Evolutionary conservation across 2,113 vertebrate genomes (phyloP).

Genomic region (Astur gentilis): DNA sequence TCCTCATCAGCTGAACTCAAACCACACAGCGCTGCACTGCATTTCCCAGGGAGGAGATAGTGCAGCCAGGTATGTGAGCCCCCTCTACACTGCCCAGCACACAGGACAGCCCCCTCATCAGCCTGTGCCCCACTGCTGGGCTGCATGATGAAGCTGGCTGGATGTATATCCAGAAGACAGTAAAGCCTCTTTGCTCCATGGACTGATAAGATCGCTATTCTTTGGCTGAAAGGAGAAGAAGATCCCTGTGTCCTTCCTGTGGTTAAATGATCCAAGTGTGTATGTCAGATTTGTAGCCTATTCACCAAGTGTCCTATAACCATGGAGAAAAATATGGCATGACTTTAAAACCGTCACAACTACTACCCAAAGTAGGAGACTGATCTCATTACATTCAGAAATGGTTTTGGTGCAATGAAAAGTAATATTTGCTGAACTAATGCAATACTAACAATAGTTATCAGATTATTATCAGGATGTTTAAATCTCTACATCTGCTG

Average conservation of each 20-base stretch:
- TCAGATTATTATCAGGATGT: neutral
- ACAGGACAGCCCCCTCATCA: neutral
- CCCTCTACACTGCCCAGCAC: neutral
- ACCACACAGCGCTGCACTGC: rapidly evolving
- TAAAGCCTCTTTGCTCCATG: neutral
- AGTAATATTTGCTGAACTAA: neutral
- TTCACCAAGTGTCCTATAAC: neutral
- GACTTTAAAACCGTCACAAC: neutral
- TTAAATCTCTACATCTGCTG: neutral
- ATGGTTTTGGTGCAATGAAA: neutral
- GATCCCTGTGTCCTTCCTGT: neutral
- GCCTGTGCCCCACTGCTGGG: neutral
- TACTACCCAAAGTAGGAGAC: neutral
- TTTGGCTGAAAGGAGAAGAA: neutral
- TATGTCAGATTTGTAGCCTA: neutral
- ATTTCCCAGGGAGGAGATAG: neutral
- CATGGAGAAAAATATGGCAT: neutral
- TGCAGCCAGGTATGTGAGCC: rapidly evolving
- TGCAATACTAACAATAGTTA: neutral
- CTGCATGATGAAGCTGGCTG: rapidly evolving
- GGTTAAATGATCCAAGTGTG: neutral
- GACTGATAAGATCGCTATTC: neutral
- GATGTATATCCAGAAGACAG: neutral
- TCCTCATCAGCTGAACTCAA: neutral
- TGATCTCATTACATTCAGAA: neutral